Evolutionary conservation across 1,140 invertebrate species (phyloP).

Genomic region (Zelostemma sp.): DNA sequence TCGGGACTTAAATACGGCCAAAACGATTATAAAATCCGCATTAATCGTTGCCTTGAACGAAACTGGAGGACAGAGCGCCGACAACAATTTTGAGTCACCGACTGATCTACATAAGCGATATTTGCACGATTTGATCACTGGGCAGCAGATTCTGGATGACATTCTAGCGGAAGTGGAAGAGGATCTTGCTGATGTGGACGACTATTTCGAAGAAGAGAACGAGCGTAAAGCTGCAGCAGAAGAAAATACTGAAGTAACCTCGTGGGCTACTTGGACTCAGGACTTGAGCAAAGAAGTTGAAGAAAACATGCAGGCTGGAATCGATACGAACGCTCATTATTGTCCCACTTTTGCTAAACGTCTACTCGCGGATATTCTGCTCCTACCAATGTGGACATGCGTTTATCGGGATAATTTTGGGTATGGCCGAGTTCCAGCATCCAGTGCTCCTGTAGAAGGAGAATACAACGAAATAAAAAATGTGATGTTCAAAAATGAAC

Average conservation of each 20-base stretch:
- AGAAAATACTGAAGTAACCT: too few species aligned
- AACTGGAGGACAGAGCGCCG: too few species aligned
- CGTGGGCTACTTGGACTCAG: too few species aligned
- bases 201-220: too few species aligned
- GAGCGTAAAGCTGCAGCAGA: too few species aligned
- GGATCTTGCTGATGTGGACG: too few species aligned
- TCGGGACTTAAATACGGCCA: background rate
- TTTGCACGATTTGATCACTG: too few species aligned
- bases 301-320: background rate
- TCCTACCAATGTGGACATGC: background rate
- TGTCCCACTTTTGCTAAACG: background rate
- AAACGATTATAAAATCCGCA: background rate
- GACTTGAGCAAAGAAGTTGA: background rate
- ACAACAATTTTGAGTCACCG: too few species aligned
- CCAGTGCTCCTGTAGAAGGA: background rate
- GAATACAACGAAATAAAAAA: conserved; percentile 1
- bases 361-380: background rate
- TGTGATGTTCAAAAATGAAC: background rate
- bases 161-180: too few species aligned
- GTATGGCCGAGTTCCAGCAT: background rate
- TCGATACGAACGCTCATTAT: background rate
- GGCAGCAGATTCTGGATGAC: too few species aligned
- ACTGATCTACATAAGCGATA: too few species aligned
- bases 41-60: too few species aligned
- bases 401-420: background rate